Evolutionary conservation across 1,140 invertebrate genomes (phyloP).

Genomic region (Zaprionus nigranus): DNA sequence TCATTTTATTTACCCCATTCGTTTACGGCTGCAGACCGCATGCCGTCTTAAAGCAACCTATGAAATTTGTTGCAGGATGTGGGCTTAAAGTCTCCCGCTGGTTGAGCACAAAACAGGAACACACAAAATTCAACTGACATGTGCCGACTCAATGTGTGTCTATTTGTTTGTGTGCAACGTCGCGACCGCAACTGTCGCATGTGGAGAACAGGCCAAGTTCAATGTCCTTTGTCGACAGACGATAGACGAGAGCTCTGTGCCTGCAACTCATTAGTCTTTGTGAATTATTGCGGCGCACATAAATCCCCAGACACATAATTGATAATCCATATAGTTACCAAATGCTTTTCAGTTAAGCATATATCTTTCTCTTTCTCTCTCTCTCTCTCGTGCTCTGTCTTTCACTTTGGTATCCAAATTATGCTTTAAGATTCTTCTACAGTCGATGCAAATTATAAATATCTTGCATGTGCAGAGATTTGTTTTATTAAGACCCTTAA

Average conservation of each 20-base stretch:
- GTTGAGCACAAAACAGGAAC: conserved; percentile 12
- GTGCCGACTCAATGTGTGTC: background rate
- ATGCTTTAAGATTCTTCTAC: background rate
- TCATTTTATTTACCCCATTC: conserved; percentile 29
- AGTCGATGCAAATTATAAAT: background rate
- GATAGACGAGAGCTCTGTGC: conserved; percentile 8
- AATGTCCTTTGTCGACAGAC: conserved; percentile 25
- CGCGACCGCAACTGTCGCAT: conserved; percentile 3
- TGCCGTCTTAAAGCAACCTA: conserved; percentile 42
- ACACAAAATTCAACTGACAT: conserved; percentile 11
- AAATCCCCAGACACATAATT: background rate
- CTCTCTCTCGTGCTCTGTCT: too few species aligned
- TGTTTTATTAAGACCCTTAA: too few species aligned
- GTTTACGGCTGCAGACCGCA: conserved; percentile 23
- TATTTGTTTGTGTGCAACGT: background rate
- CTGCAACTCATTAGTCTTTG: conserved; percentile 34
- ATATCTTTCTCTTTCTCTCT: background rate
- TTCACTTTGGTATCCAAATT: background rate
- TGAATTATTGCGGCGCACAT: conserved; percentile 28
- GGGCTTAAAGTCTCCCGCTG: conserved; percentile 43
- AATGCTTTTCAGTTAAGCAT: background rate
- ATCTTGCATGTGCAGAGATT: background rate
- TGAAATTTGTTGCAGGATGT: conserved; percentile 48
- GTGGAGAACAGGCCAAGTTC: conserved; percentile 27
- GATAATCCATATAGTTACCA: background rate